These are phyloP conservation scores for Oreotrochilus melanogaster DNA, from an alignment of 2,113 vertebrate genomes.

Conservation along the genomic window DNA sequence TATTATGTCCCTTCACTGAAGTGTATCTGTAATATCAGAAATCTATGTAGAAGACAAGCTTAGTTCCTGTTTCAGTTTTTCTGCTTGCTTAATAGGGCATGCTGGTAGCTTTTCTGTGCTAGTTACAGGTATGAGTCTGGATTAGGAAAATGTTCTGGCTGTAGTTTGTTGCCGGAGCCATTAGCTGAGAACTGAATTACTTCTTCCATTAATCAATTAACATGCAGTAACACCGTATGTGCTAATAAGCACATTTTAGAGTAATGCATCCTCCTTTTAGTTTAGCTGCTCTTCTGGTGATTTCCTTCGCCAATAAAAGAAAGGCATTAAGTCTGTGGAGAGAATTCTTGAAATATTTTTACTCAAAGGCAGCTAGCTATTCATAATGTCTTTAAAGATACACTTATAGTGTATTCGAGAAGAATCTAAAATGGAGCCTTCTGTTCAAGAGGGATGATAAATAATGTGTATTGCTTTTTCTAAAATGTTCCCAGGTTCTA, in stretches of 20 bases:
- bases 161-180: not conserved
- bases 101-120: not conserved
- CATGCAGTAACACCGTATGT: not conserved
- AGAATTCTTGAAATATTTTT: not conserved
- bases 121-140: not conserved
- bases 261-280: not conserved
- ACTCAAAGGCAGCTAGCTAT: not conserved
- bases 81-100: not conserved
- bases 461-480: not conserved
- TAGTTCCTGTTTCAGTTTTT: not conserved
- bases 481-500: not conserved
- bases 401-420: not conserved
- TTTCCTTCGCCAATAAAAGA: not conserved
- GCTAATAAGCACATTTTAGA: not conserved
- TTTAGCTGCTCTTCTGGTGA: not conserved
- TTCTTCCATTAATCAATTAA: not conserved
- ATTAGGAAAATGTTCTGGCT: not conserved
- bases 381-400: not conserved
- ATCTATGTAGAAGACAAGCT: not conserved
- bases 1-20: not conserved
- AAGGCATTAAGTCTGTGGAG: not conserved
- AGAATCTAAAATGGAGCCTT: not conserved
- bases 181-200: not conserved
- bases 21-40: not conserved
- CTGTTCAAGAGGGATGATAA: not conserved